phyloP scores from a whole-genome alignment of 2,113 vertebrate species.

The Eurystomus gularis region DNA sequence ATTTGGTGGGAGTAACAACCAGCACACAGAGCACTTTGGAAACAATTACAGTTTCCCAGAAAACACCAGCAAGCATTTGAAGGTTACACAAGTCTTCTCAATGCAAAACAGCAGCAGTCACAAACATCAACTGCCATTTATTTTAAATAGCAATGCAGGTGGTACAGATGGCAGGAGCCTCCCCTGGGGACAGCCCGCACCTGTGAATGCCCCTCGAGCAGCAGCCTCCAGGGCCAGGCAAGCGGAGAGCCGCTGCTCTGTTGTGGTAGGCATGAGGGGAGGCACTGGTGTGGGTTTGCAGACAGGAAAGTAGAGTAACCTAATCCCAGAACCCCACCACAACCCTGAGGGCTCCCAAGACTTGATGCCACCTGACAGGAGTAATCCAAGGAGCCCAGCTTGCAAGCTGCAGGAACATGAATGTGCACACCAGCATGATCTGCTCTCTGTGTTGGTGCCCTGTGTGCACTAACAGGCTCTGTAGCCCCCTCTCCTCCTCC shows the following conservation, averaged over 20 bases:
- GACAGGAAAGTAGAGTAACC: not conserved
- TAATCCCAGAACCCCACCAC: not conserved
- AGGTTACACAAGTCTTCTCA: not conserved
- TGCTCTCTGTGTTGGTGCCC: not conserved
- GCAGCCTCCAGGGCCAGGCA: not conserved
- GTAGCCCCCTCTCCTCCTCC: not conserved
- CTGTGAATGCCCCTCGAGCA: accelerated
- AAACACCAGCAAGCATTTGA: not conserved
- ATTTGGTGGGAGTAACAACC: not conserved
- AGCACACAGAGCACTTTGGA: not conserved
- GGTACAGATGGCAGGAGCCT: not conserved
- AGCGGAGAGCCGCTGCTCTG: not conserved
- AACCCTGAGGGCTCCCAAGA: not conserved
- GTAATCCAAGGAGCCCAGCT: not conserved
- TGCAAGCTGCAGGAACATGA: not conserved
- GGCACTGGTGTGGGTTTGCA: not conserved
- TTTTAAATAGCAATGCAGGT: not conserved
- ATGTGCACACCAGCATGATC: accelerated
- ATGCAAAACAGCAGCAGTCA: not conserved
- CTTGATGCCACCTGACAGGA: not conserved
- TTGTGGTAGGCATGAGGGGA: not conserved
- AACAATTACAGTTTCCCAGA: not conserved
- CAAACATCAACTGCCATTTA: not conserved
- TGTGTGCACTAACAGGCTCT: not conserved
- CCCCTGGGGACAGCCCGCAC: not conserved